Evolutionary conservation across 2,113 vertebrate genomes (phyloP).

Genomic region (Sciurus niger): DNA sequence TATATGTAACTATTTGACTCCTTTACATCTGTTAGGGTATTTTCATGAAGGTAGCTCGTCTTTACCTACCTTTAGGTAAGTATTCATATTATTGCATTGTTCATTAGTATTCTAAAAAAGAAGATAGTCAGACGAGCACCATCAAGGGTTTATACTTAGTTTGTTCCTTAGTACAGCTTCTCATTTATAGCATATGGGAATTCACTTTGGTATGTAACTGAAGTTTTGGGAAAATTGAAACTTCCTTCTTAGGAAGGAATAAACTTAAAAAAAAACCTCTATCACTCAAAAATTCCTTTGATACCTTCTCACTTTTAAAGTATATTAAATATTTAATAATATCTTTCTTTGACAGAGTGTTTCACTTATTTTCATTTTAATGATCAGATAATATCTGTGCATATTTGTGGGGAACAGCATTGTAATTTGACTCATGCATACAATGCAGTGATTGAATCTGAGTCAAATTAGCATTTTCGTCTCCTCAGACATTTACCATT

Average conservation of each 20-base stretch:
- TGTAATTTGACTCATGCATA: no score
- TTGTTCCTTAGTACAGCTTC: background rate
- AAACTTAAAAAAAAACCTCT: background rate
- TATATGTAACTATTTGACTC: background rate
- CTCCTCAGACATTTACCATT: no score
- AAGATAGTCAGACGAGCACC: background rate
- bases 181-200: background rate
- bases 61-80: background rate
- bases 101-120: background rate
- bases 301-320: background rate
- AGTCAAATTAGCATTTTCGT: no score
- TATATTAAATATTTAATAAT: background rate
- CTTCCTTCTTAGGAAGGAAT: background rate
- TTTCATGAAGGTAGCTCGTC: background rate
- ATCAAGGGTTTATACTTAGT: background rate
- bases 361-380: background rate
- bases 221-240: conserved; percentile 34
- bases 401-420: background rate
- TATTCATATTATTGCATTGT: background rate
- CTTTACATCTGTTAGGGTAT: background rate
- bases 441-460: no score
- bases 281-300: background rate
- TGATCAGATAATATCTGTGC: background rate
- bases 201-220: background rate
- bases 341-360: background rate